Conservation (phyloP, 2,888 invertebrate species). For the Ditula angustiorana region DNA sequence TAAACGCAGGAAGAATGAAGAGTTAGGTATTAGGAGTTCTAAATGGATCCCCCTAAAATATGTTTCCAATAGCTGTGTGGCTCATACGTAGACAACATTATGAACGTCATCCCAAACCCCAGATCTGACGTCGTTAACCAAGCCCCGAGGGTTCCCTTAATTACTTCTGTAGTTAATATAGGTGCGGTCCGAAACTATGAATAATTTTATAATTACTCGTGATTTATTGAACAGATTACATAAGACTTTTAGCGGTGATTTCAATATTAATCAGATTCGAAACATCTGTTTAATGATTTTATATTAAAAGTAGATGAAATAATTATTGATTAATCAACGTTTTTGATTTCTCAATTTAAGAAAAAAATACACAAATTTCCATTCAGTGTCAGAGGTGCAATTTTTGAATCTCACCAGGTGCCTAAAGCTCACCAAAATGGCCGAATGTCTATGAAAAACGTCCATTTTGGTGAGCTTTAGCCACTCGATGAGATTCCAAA, state of each 20-base stretch:
- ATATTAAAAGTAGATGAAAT: background rate
- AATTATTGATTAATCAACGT: background rate
- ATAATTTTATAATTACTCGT: slow-evolving; percentile 7
- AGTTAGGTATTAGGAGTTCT: no score
- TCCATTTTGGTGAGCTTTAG: no score
- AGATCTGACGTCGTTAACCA: background rate
- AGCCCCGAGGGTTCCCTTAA: background rate
- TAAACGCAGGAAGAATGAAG: no score
- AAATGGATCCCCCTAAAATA: no score
- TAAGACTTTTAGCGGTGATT: background rate
- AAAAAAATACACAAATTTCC: background rate
- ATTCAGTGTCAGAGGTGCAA: no score
- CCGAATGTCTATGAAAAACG: no score
- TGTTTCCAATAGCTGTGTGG: no score
- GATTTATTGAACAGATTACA: slow-evolving; percentile 6
- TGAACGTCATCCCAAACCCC: background rate
- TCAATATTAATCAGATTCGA: background rate
- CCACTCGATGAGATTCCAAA: no score
- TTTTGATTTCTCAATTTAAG: background rate
- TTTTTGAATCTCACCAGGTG: no score
- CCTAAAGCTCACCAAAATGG: no score
- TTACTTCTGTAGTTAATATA: background rate
- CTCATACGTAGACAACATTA: no score
- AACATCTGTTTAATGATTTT: background rate
- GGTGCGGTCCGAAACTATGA: slow-evolving; percentile 1